phyloP scores from a whole-genome alignment of 2,113 vertebrate genomes.

The Sigmodon hispidus region DNA sequence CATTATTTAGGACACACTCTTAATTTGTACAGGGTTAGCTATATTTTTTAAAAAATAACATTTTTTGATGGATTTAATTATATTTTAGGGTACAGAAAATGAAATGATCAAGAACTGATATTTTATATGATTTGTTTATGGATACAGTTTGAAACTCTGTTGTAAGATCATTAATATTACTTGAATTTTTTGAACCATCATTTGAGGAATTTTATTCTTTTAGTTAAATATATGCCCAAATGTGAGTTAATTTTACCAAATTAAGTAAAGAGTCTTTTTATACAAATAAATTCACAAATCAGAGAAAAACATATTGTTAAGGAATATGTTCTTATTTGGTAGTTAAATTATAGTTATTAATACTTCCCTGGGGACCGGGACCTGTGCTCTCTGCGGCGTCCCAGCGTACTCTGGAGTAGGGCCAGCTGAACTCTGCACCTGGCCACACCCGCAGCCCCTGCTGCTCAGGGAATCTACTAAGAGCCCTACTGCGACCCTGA shows the following conservation, averaged over 20 bases:
- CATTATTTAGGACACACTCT: not conserved
- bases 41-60: not conserved
- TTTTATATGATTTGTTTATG: not conserved
- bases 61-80: not conserved
- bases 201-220: constrained; percentile 3
- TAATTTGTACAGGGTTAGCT: not conserved
- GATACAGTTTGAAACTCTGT: not conserved
- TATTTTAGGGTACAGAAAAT: not conserved
- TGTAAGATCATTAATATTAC: not conserved
- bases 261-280: constrained; percentile 23
- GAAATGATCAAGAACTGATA: not conserved
- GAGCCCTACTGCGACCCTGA: too few relatives aligned
- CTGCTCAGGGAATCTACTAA: too few relatives aligned
- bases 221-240: not conserved
- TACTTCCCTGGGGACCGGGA: too few relatives aligned
- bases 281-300: not conserved
- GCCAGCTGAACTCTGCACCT: too few relatives aligned
- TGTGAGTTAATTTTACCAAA: not conserved
- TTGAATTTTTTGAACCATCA: not conserved
- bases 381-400: too few relatives aligned
- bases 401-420: too few relatives aligned
- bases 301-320: not conserved
- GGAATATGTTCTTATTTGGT: constrained; percentile 11
- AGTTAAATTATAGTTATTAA: not conserved
- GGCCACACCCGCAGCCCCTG: too few relatives aligned